These are phyloP conservation scores for Triplophysa yarkandensis DNA, from an alignment of 2,797 vertebrate species.

Conservation along the genomic window DNA sequence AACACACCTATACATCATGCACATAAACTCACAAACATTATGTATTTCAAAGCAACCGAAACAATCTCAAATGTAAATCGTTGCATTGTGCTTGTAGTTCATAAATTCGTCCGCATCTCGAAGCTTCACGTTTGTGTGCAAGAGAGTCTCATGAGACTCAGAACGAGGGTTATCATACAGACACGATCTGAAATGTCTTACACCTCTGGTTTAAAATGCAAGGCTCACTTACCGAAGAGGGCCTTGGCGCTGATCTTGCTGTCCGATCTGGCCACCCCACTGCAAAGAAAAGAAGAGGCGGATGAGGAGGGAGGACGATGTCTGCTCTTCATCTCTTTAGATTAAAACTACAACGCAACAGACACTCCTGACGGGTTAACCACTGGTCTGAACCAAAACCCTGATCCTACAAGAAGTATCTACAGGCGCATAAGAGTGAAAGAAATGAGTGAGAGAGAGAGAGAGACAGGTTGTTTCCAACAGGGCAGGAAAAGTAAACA, in stretches of 20 bases:
- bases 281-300: constrained; percentile 67
- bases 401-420: constrained; percentile 59
- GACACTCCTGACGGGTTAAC: no score
- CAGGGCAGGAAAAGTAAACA: constrained; percentile 75
- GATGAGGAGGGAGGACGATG: constrained; percentile 63
- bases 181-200: constrained; percentile 18
- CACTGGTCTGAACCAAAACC: constrained; percentile 4
- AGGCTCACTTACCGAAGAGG: constrained; percentile 75
- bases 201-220: constrained; percentile 15
- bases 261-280: constrained; percentile 79
- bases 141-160: background rate
- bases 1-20: background rate
- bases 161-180: background rate
- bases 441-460: constrained; percentile 16
- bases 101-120: background rate
- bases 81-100: background rate
- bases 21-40: background rate
- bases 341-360: constrained; percentile 33
- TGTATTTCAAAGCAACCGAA: background rate
- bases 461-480: constrained; percentile 59
- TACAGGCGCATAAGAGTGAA: constrained; percentile 34
- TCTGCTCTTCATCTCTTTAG: constrained; percentile 71
- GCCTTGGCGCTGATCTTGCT: constrained; percentile 83
- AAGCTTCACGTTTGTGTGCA: background rate
- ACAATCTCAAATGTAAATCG: background rate